Evolutionary conservation across 2,888 invertebrate genomes (phyloP).

Genomic region (Muscina levida): DNA sequence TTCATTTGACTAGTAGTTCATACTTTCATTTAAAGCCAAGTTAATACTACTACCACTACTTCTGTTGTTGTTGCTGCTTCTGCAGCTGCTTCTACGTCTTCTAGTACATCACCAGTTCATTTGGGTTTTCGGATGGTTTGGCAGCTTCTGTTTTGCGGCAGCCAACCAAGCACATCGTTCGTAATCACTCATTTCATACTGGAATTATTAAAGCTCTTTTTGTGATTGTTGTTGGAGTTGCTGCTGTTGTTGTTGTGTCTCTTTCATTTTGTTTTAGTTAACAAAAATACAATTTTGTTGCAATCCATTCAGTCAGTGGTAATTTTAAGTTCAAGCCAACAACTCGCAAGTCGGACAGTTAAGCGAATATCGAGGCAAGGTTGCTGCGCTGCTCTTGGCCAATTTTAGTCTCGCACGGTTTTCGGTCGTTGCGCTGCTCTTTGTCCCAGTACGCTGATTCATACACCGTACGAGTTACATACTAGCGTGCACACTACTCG

Average conservation of each 20-base stretch:
- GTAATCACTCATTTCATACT: conserved; percentile 50
- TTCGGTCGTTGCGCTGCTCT: too few relatives aligned
- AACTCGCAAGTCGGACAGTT: conserved; percentile 32
- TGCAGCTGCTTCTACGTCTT: background rate
- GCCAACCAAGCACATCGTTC: conserved; percentile 61
- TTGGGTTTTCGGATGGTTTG: conserved; percentile 19
- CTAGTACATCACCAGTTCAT: background rate
- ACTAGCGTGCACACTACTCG: background rate
- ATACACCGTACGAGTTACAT: background rate
- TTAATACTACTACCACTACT: background rate
- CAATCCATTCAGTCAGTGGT: conserved; percentile 56
- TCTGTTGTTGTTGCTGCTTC: background rate
- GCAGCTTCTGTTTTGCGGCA: conserved; percentile 40
- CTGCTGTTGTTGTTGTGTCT: conserved; percentile 1
- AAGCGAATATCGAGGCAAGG: background rate
- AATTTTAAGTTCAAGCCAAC: conserved; percentile 53
- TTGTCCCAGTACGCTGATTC: background rate
- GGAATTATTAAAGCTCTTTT: conserved; percentile 60
- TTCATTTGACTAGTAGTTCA: background rate
- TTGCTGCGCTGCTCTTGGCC: background rate
- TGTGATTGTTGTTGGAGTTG: conserved; percentile 28
- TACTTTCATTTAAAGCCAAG: conserved; percentile 40
- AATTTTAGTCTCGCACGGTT: background rate
- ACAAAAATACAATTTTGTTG: conserved; percentile 47
- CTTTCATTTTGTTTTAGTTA: conserved; percentile 23